Percentiles rank a stretch among this genome's conserved stretches.
These are phyloP conservation scores for Podiceps cristatus DNA, from an alignment of 2,113 vertebrate species.

Conservation along the genomic window DNA sequence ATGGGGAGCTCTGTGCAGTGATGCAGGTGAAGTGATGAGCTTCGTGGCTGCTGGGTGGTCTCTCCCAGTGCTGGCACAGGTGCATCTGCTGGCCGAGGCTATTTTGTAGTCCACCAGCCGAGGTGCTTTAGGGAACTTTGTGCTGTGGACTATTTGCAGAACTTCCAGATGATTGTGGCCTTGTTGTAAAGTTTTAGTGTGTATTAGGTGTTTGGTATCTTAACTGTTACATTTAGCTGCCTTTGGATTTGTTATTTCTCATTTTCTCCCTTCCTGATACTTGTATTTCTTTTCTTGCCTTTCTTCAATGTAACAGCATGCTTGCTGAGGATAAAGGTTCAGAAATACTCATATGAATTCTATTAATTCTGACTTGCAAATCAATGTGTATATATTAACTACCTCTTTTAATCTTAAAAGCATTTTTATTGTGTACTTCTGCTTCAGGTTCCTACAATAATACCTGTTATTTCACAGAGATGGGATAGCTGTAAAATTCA, in stretches of 20 bases:
- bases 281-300: not conserved
- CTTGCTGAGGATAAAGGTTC: not conserved
- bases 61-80: not conserved
- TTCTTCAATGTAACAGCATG: not conserved
- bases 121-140: not conserved
- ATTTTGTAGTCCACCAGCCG: not conserved
- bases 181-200: not conserved
- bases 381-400: not conserved
- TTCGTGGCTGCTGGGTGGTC: accelerated
- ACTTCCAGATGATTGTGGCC: not conserved
- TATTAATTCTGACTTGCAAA: not conserved
- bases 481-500: not conserved
- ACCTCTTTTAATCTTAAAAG: not conserved
- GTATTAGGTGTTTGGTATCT: not conserved
- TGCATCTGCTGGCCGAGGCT: not conserved
- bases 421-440: not conserved
- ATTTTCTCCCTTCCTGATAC: not conserved
- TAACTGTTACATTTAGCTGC: not conserved
- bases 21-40: accelerated
- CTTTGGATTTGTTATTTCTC: not conserved
- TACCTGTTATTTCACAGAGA: not conserved
- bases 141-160: not conserved
- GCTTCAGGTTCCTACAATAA: not conserved
- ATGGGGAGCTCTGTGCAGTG: accelerated
- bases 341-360: not conserved